phyloP scores from a whole-genome alignment of 2,113 vertebrate species.

The Scalopus aquaticus region DNA sequence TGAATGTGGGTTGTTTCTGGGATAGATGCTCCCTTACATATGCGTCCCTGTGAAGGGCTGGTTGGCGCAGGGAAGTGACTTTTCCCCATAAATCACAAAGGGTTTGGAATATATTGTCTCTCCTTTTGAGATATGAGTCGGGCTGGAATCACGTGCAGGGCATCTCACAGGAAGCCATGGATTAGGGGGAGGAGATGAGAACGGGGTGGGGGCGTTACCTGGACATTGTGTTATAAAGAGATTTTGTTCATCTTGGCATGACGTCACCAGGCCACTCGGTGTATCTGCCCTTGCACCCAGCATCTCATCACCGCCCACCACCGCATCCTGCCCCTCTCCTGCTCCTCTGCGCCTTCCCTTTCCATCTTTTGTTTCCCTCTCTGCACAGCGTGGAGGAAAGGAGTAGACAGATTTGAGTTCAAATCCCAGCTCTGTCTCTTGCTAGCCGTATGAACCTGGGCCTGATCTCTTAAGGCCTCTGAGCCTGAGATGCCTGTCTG shows the following conservation, averaged over 20 bases:
- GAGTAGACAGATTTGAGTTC: background rate
- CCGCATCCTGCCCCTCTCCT: background rate
- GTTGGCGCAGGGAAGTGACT: conserved; percentile 70
- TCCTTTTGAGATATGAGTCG: conserved; percentile 76
- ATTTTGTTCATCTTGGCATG: background rate
- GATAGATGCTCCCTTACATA: conserved; percentile 62
- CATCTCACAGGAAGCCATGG: conserved; percentile 72
- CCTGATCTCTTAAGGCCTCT: background rate
- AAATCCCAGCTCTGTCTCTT: background rate
- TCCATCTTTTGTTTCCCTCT: too few relatives aligned
- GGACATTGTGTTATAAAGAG: background rate
- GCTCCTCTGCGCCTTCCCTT: fast-evolving
- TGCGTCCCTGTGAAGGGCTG: conserved; percentile 74
- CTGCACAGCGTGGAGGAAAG: background rate
- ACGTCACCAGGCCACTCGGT: background rate
- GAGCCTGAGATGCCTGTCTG: background rate
- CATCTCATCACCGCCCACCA: background rate
- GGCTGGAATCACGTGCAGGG: conserved; percentile 70
- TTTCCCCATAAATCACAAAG: conserved; percentile 82
- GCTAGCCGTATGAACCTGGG: background rate
- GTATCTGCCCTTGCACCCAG: background rate
- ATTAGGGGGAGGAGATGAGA: conserved; percentile 65
- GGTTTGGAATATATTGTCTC: conserved; percentile 79
- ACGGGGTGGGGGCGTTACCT: background rate
- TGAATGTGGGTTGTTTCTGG: conserved; percentile 73